Conservation (phyloP, 2,113 vertebrate genomes). For the Ranitomeya imitator region DNA sequence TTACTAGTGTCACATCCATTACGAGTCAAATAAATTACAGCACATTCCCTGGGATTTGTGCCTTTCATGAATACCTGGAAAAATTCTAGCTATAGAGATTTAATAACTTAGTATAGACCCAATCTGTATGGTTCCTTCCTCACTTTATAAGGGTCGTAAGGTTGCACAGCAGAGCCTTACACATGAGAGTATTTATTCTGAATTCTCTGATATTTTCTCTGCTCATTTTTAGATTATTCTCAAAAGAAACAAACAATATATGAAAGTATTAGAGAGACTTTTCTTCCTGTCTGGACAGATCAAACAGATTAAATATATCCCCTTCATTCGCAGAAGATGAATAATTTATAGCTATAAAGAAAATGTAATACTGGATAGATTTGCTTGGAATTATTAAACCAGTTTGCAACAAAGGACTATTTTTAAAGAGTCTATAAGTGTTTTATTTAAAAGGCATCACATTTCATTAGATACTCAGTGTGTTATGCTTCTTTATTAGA, state of each 20-base stretch:
- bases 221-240: conserved; percentile 46
- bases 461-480: conserved; percentile 33
- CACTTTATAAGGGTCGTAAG: conserved; percentile 22
- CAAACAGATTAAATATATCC: conserved; percentile 50
- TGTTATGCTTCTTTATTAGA: conserved; percentile 19
- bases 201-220: conserved; percentile 36
- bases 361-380: conserved; percentile 38
- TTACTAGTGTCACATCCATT: conserved; percentile 54
- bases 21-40: conserved; percentile 48
- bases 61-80: conserved; percentile 31
- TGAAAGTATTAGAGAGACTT: conserved; percentile 36
- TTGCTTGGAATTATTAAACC: conserved; percentile 36
- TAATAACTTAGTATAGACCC: conserved; percentile 35
- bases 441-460: conserved; percentile 32
- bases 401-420: conserved; percentile 11
- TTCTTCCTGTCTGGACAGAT: conserved; percentile 46
- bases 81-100: conserved; percentile 22
- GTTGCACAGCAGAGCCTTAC: conserved; percentile 8
- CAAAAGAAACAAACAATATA: conserved; percentile 47
- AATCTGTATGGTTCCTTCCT: conserved; percentile 19
- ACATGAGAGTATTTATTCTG: conserved; percentile 39
- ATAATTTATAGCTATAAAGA: conserved; percentile 44
- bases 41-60: conserved; percentile 16
- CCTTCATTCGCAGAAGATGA: conserved; percentile 28
- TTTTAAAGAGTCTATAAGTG: conserved; percentile 22